Evolutionary conservation across 1,140 invertebrate genomes (phyloP).

Genomic region (Scaptodrosophila lebanonensis): DNA sequence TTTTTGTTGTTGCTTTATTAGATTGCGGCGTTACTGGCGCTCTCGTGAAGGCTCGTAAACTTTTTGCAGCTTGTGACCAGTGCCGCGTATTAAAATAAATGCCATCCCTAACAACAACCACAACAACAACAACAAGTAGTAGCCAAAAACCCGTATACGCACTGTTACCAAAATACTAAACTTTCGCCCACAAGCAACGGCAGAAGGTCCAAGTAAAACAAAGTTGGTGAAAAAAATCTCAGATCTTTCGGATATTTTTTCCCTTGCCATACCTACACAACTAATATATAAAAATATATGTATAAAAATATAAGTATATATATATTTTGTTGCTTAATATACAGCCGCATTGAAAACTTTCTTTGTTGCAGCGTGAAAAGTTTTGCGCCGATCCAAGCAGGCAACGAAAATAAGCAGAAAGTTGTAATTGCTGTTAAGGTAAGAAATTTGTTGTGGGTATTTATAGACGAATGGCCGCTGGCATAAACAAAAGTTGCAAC

Average conservation of each 20-base stretch:
- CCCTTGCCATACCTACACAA: background rate
- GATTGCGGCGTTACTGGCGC: constrained; percentile 44
- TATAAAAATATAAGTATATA: constrained; percentile 9
- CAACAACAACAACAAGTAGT: constrained; percentile 18
- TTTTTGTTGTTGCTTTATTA: constrained; percentile 60
- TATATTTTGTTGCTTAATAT: constrained; percentile 58
- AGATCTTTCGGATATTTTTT: constrained; percentile 36
- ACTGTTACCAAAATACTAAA: constrained; percentile 53
- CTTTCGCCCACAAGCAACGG: too few species aligned
- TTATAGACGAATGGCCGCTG: constrained; percentile 17
- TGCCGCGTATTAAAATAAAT: constrained; percentile 66
- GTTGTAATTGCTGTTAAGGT: constrained; percentile 70
- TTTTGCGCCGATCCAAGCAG: constrained; percentile 32
- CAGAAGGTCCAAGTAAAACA: constrained; percentile 32
- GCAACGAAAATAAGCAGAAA: constrained; percentile 29
- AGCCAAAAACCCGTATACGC: constrained; percentile 18
- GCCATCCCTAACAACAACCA: constrained; percentile 30
- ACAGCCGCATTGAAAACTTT: constrained; percentile 68
- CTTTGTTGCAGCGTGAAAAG: constrained; percentile 32
- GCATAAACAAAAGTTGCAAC: background rate
- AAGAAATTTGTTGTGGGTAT: constrained; percentile 55
- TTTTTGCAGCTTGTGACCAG: constrained; percentile 58
- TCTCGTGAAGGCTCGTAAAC: constrained; percentile 48
- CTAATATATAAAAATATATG: constrained; percentile 28
- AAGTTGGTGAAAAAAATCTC: constrained; percentile 45